These are phyloP conservation scores for Mythimna ferrago DNA, from an alignment of 2,888 invertebrate genomes.

Conservation along the genomic window DNA sequence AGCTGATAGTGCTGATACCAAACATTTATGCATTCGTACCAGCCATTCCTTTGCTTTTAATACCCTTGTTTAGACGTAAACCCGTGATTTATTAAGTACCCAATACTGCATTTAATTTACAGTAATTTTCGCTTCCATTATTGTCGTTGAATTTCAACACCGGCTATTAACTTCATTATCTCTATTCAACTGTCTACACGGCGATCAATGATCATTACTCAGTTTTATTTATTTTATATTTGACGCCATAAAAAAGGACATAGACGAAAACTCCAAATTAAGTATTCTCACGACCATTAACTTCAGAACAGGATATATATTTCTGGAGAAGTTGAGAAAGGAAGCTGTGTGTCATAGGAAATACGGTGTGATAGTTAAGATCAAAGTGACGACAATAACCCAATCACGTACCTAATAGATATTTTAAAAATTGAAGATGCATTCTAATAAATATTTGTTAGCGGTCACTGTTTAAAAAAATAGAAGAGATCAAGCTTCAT, in stretches of 20 bases:
- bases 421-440: constrained; percentile 20
- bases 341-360: constrained; percentile 56
- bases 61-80: constrained; percentile 19
- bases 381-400: constrained; percentile 43
- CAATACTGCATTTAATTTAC: constrained; percentile 45
- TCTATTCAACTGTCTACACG: constrained; percentile 49
- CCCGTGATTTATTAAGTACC: constrained; percentile 48
- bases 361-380: constrained; percentile 38
- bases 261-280: constrained; percentile 50
- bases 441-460: constrained; percentile 3
- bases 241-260: constrained; percentile 57
- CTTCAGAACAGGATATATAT: constrained; percentile 61
- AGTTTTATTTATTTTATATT: constrained; percentile 58
- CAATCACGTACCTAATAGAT: constrained; percentile 13
- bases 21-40: constrained; percentile 15
- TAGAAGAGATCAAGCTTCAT: constrained; percentile 5
- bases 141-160: constrained; percentile 47
- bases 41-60: constrained; percentile 33
- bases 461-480: constrained; percentile 5
- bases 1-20: constrained; percentile 2
- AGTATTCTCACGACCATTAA: constrained; percentile 64
- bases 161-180: constrained; percentile 50
- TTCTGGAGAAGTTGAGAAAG: constrained; percentile 59
- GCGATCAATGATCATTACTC: constrained; percentile 60
- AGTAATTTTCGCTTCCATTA: constrained; percentile 44